phyloP scores from a whole-genome alignment of 1,140 invertebrate genomes.

The Papilio dardanus region DNA sequence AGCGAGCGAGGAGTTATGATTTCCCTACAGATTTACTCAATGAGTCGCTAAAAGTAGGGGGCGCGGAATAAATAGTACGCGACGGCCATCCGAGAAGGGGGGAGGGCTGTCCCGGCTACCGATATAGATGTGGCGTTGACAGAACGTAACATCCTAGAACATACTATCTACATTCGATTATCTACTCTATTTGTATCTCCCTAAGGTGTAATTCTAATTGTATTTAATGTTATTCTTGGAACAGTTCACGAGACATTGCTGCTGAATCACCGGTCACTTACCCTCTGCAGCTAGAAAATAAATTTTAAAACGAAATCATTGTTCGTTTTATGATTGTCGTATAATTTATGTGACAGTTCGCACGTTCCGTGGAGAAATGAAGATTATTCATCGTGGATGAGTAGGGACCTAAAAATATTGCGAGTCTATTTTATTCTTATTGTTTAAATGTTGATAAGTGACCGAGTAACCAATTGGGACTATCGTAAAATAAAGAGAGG shows the following conservation, averaged over 20 bases:
- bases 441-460: not conserved
- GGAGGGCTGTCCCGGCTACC: conserved; percentile 47
- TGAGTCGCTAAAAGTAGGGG: conserved; percentile 57
- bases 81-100: conserved; percentile 46
- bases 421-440: not conserved
- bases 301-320: conserved; percentile 51
- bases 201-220: conserved; percentile 14
- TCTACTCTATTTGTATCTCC: conserved; percentile 24
- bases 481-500: not conserved
- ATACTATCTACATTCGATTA: conserved; percentile 29
- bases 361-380: not conserved
- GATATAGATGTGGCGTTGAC: conserved; percentile 52
- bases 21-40: conserved; percentile 56
- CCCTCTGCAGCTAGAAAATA: conserved; percentile 58
- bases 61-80: conserved; percentile 59
- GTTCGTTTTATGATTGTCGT: conserved; percentile 24
- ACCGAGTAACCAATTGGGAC: not conserved
- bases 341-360: conserved; percentile 17
- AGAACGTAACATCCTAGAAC: conserved; percentile 24
- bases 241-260: conserved; percentile 19
- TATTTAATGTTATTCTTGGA: not conserved
- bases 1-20: conserved; percentile 3
- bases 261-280: conserved; percentile 68
- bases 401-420: not conserved
- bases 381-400: conserved; percentile 7